Base-by-base conservation (phyloP, 2,113 vertebrate species). In the Nothocercus julius region DNA sequence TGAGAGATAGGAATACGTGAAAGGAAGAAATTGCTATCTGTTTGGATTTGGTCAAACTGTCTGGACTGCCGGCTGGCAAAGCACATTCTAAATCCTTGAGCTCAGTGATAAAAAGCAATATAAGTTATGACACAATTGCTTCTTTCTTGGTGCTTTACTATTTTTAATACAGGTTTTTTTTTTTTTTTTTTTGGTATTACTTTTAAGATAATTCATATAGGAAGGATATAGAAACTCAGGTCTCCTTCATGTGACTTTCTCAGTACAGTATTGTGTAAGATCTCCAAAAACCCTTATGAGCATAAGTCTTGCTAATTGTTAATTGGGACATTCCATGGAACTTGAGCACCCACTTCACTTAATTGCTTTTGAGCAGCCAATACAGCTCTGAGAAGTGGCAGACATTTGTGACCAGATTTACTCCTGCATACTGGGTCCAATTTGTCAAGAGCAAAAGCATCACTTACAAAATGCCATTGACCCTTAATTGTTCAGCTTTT, bases 291-390 rank as follows among this genome's bases (percentile, higher is more conserved):
- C 72, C 68, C 85, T 81, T 90, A 94, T 87, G 61, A 90, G 76
- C 56, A 93, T 82, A 94, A 94, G 87, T 94, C 91, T 85, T 94
- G 38, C 66, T 97, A 96, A 95, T 96, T 96, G 93, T 93, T 95
- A 95, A 96, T 95, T 95, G 91, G 89, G 79, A 94, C 54, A 77
- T 89, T 96, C 93, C 92, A 89, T 90, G 64, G 75, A 47, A 92
- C 85, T 97, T 91, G 90, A 95, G 79, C 32, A 95, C 34, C 82
- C 93, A 94, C 95, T 95, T 97, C 91, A 96, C 54, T 89, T 95
- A 96, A 91, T 96, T 95, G 93, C 89, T 96, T 94, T 92, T 94
- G 82, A 95, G 92, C 96, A 94, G 89, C 45, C 89, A 96, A 90
- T 85, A 92, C 76, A 83, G 91, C 54, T 95, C 51, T 0, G 45